These are phyloP conservation scores for Noctua janthina DNA, from an alignment of 2,888 invertebrate species.

Conservation along the genomic window DNA sequence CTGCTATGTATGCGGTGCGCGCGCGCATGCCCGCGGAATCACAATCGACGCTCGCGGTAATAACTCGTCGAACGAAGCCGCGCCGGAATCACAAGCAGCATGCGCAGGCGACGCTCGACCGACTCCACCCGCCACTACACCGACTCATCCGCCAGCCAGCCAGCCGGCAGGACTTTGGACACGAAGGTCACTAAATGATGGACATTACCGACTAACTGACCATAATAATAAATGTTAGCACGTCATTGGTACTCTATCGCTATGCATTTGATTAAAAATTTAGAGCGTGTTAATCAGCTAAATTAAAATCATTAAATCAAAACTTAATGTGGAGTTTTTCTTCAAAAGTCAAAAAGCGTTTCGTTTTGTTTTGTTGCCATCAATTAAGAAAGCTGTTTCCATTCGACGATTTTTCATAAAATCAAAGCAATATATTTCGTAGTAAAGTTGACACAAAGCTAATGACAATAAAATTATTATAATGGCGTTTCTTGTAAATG, in stretches of 20 bases:
- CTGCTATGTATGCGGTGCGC: constrained; percentile 71
- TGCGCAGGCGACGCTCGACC: constrained; percentile 39
- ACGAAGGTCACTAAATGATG: constrained; percentile 43
- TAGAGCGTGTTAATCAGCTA: neutral
- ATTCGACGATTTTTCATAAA: constrained; percentile 8
- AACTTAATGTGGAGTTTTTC: neutral
- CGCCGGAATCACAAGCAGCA: constrained; percentile 76
- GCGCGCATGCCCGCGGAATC: constrained; percentile 76
- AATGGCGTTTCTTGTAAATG: constrained; percentile 66
- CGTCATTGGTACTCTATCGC: neutral
- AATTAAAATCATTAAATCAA: neutral
- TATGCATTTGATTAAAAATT: neutral
- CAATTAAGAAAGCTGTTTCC: neutral
- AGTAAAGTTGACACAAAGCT: constrained; percentile 56
- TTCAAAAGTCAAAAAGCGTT: neutral
- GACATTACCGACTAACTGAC: constrained; percentile 16
- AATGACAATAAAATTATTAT: constrained; percentile 70
- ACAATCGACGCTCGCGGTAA: constrained; percentile 79
- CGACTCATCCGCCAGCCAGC: constrained; percentile 17
- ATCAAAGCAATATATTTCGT: constrained; percentile 35
- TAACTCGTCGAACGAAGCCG: constrained; percentile 77
- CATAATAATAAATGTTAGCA: constrained; percentile 9
- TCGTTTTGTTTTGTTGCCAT: neutral
- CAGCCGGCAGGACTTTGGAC: constrained; percentile 51
- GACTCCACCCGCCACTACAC: constrained; percentile 18